These are phyloP conservation scores for Crotalus viridis DNA, from an alignment of 2,113 vertebrate species.

Conservation along the genomic window DNA sequence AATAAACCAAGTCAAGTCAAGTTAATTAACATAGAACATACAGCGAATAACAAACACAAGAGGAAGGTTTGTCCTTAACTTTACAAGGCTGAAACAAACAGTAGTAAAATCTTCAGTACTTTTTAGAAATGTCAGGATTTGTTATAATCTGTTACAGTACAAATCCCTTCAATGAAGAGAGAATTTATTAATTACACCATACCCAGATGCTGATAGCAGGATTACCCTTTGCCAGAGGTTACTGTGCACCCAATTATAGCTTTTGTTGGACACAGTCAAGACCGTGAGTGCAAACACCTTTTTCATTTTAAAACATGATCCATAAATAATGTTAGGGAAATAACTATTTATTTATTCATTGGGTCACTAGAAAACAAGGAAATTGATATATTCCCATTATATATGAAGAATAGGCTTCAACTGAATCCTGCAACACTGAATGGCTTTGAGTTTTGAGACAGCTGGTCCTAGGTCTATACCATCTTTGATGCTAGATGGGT, in stretches of 20 bases:
- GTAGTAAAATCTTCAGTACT: constrained; percentile 28
- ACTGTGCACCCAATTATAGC: background rate
- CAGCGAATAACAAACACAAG: constrained; percentile 23
- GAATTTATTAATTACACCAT: background rate
- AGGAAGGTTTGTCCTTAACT: constrained; percentile 26
- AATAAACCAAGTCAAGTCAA: constrained; percentile 17
- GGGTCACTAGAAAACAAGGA: background rate
- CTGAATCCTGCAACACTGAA: background rate
- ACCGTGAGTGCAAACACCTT: constrained; percentile 12
- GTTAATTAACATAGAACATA: constrained; percentile 23
- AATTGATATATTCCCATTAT: background rate
- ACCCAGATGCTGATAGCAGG: constrained; percentile 17
- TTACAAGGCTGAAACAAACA: constrained; percentile 25
- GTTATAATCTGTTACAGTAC: constrained; percentile 24
- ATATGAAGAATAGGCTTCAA: background rate
- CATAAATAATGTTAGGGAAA: background rate
- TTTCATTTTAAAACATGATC: constrained; percentile 4
- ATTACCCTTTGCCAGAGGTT: background rate
- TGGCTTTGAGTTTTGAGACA: background rate
- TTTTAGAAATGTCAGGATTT: constrained; percentile 24
- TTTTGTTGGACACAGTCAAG: constrained; percentile 1
- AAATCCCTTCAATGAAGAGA: constrained; percentile 4
- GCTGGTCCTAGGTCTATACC: background rate
- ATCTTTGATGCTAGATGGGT: background rate
- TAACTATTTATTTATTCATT: background rate